Evolutionary conservation across 2,113 vertebrate species (phyloP).

Genomic region (Pseudopipra pipra): DNA sequence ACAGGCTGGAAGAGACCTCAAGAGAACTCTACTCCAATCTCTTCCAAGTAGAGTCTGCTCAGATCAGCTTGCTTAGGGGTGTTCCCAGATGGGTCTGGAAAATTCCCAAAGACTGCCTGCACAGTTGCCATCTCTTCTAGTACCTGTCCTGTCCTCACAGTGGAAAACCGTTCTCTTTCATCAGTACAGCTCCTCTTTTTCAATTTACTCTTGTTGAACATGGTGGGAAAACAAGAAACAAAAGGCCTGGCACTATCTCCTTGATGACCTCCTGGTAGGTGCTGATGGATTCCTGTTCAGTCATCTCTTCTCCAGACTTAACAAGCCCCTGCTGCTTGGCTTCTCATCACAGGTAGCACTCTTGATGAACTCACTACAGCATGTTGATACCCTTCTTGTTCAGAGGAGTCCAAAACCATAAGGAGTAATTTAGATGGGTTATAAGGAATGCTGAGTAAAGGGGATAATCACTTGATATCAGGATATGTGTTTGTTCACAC

Average conservation of each 20-base stretch:
- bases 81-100: neutral
- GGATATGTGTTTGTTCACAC: neutral
- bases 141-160: neutral
- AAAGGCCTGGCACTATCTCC: neutral
- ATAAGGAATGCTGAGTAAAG: neutral
- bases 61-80: neutral
- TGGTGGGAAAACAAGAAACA: neutral
- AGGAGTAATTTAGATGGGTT: neutral
- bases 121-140: neutral
- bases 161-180: neutral
- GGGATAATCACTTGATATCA: neutral
- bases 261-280: neutral
- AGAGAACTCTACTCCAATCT: neutral
- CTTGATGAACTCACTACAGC: neutral
- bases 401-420: neutral
- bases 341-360: neutral
- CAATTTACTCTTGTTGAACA: neutral
- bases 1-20: neutral
- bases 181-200: neutral
- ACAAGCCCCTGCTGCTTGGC: neutral
- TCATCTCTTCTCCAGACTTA: neutral
- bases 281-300: neutral
- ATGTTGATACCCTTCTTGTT: neutral
- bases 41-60: neutral
- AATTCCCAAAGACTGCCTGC: neutral